phyloP scores from a whole-genome alignment of 2,888 invertebrate species.

The Crioceris asparagi region DNA sequence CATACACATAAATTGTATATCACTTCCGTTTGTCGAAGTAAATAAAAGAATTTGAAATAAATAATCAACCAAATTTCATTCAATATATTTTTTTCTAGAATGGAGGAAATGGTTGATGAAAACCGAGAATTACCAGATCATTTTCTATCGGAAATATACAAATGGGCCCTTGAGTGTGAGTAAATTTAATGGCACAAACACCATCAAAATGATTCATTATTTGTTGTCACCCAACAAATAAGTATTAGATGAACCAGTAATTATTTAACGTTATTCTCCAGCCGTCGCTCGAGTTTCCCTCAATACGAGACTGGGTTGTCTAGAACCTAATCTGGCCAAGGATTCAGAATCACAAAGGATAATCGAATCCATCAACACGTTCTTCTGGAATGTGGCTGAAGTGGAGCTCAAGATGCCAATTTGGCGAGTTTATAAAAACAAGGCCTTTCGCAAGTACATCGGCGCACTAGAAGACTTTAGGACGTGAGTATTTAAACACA shows the following conservation, averaged over 20 bases:
- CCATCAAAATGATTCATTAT: too few relatives aligned
- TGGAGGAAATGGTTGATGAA: constrained; percentile 48
- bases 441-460: constrained; percentile 59
- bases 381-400: constrained; percentile 67
- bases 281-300: constrained; percentile 74
- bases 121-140: constrained; percentile 54
- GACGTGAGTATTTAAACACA: constrained; percentile 41
- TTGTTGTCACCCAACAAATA: too few relatives aligned
- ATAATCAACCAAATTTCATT: too few relatives aligned
- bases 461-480: constrained; percentile 62
- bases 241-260: not conserved
- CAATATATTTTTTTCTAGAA: constrained; percentile 39
- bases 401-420: constrained; percentile 64
- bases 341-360: constrained; percentile 61
- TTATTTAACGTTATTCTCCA: constrained; percentile 30
- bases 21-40: too few relatives aligned
- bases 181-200: too few relatives aligned
- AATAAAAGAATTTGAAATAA: too few relatives aligned
- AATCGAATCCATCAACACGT: constrained; percentile 64
- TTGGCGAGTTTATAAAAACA: constrained; percentile 63
- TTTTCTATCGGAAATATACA: constrained; percentile 61
- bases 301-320: constrained; percentile 68
- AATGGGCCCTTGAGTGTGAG: constrained; percentile 78
- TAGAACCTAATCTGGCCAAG: constrained; percentile 41
- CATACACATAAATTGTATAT: too few relatives aligned